These are phyloP conservation scores for Aspiorhynchus laticeps DNA, from an alignment of 2,113 vertebrate species.

Conservation along the genomic window DNA sequence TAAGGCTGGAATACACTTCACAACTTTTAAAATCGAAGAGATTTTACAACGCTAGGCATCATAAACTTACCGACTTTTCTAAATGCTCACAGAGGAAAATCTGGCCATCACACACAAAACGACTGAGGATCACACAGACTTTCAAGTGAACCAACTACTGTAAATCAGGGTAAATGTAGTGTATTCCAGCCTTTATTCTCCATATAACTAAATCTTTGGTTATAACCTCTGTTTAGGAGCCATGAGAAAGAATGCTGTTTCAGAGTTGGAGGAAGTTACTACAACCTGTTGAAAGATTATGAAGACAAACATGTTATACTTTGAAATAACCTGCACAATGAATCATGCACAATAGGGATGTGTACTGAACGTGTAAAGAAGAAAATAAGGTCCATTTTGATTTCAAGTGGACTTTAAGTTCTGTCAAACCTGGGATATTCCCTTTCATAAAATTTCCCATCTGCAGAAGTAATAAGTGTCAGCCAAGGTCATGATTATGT, in stretches of 20 bases:
- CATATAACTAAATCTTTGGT: not conserved
- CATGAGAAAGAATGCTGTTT: not conserved
- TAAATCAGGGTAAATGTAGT: no score
- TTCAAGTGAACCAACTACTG: no score
- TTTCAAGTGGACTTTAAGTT: not conserved
- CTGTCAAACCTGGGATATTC: not conserved
- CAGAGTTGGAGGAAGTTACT: not conserved
- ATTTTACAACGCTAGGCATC: no score
- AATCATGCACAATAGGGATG: not conserved
- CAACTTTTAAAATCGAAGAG: no score
- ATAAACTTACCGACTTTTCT: no score
- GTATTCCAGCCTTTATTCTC: not conserved
- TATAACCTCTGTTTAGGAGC: not conserved
- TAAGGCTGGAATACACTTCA: no score
- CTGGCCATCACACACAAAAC: no score
- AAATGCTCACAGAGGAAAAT: no score
- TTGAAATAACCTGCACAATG: not conserved
- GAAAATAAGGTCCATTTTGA: not conserved
- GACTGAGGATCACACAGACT: no score
- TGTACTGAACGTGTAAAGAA: not conserved
- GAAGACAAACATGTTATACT: not conserved
- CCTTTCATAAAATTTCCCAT: not conserved
- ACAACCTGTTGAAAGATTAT: not conserved
- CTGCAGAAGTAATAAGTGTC: constrained; percentile 18
- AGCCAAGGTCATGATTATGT: constrained; percentile 12